Evolutionary conservation across 2,888 invertebrate genomes (phyloP).

Genomic region (Eilema griseolum): DNA sequence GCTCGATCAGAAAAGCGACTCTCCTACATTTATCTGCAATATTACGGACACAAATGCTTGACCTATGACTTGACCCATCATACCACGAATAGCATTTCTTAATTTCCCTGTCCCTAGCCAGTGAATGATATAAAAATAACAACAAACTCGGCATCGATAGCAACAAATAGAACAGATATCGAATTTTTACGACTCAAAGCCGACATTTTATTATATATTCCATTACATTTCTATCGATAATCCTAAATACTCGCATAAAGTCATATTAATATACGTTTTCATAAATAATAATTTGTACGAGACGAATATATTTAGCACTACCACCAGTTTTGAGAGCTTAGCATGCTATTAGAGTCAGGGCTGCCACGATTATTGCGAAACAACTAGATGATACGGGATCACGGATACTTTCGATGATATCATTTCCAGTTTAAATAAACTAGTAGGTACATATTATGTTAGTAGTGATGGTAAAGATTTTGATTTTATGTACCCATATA

Average conservation of each 20-base stretch:
- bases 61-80: background rate
- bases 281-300: constrained; percentile 44
- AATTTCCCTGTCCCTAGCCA: background rate
- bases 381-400: too few species aligned
- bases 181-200: constrained; percentile 44
- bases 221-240: constrained; percentile 38
- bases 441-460: too few species aligned
- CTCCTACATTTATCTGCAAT: background rate
- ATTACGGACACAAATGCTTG: background rate
- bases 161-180: constrained; percentile 32
- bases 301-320: constrained; percentile 50
- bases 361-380: constrained; percentile 30
- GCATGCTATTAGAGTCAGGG: constrained; percentile 49
- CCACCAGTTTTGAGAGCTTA: constrained; percentile 48
- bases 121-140: background rate
- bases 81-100: background rate
- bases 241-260: constrained; percentile 42
- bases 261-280: constrained; percentile 48
- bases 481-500: too few species aligned
- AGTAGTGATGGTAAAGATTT: too few species aligned
- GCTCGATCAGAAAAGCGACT: background rate
- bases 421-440: too few species aligned
- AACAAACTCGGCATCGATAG: background rate
- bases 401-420: too few species aligned
- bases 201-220: constrained; percentile 41